Base-by-base conservation (phyloP, 1,140 invertebrate species). In the Glossosoma conforme region DNA sequence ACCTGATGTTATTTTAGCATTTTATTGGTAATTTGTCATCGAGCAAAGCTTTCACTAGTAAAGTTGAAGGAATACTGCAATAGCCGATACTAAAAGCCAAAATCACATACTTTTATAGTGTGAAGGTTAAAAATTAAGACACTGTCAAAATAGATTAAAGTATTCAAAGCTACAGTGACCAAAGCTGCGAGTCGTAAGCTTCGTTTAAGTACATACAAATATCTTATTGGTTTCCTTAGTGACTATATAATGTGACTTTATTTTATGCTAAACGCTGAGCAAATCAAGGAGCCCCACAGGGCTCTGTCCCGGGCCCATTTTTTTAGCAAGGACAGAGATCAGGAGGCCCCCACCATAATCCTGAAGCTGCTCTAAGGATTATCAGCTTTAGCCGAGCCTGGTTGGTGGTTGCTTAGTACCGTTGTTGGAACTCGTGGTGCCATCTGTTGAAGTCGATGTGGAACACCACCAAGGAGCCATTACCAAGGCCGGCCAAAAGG, bases 361-460 rank as follows among this genome's bases (percentile, higher is more conserved):
- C n/a, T n/a, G n/a, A n/a, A n/a, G n/a, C n/a, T n/a, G n/a, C n/a
- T n/a, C n/a, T n/a, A n/a, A n/a, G n/a, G n/a, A n/a, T n/a, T n/a
- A n/a, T n/a, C n/a, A n/a, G n/a, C n/a, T n/a, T n/a, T n/a, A n/a
- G n/a, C n/a, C n/a, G n/a, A n/a, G n/a, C 18, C 8, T 19, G 20
- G 15, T 52, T 25, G 22, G 24, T 6, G 13, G 22, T 50, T 24
- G 4, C 20, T 83, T 80, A 90, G 77, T 90, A 91, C 60, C 88
- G 83, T 70, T 94, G 91, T 67, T 96, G 92, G 72, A 94, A 98
- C 74, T 98, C 95, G 67, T 97, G 95, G 74, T 98, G 96, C 96
- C 96, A 99, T 65, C 94, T 83, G 74, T 98, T 99, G 77, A 99
- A 99, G 74, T 99, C 96, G 66, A 98, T 97, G 77, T 98, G 95